Percentiles rank a stretch among this genome's conserved stretches.
Conservation (phyloP, 2,797 vertebrate species). For the Cygnus olor region DNA sequence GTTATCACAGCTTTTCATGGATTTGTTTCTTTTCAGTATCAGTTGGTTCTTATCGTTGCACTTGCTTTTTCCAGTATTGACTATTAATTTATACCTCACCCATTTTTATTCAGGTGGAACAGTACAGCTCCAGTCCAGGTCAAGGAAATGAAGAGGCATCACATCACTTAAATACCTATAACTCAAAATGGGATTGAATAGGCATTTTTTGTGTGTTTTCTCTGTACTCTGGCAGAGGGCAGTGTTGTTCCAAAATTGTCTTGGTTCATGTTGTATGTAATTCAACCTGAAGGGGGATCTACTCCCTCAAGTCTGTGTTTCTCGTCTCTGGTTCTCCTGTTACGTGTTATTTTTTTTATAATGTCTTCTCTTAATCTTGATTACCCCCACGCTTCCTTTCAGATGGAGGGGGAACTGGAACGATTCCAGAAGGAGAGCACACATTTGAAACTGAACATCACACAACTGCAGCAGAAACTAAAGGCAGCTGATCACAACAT, state of each 20-base stretch:
- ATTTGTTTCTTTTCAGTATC: not conserved
- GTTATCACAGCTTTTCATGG: not conserved
- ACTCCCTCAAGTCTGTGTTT: not conserved
- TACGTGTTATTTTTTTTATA: not conserved
- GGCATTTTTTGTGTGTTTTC: not conserved
- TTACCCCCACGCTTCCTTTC: slow-evolving; percentile 39
- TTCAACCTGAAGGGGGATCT: not conserved
- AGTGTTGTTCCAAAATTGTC: slow-evolving; percentile 45
- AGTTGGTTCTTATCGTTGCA: not conserved
- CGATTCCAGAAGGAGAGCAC: slow-evolving; percentile 83
- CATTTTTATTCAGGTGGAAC: not conserved
- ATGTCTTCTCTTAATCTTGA: not conserved
- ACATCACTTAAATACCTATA: not conserved
- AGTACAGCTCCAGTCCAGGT: not conserved
- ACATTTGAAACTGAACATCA: slow-evolving; percentile 84
- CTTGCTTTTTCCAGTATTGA: not conserved
- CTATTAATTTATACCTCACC: not conserved
- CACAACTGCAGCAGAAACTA: slow-evolving; percentile 86
- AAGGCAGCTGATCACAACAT: slow-evolving; percentile 82
- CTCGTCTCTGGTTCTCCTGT: not conserved
- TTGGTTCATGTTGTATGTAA: not conserved
- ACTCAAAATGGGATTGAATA: not conserved
- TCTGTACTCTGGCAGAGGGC: slow-evolving; percentile 51
- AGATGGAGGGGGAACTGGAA: slow-evolving; percentile 89
- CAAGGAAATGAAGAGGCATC: not conserved